These are phyloP conservation scores for Plectrocnemia conspersa DNA, from an alignment of 1,140 invertebrate genomes.

Conservation along the genomic window DNA sequence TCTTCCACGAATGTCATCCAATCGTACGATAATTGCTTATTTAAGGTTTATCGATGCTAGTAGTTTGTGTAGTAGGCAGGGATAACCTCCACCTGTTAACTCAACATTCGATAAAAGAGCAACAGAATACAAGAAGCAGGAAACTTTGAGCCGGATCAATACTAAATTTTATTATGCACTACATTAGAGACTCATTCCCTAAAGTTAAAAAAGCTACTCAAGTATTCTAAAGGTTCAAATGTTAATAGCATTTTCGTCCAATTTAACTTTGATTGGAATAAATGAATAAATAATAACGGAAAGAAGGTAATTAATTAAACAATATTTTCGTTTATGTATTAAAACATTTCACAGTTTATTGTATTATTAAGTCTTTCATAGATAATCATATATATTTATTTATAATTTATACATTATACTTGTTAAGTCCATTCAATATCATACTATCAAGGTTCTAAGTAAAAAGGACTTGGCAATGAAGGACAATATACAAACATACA, in stretches of 20 bases:
- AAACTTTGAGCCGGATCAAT: not conserved
- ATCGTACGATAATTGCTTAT: too few relatives aligned
- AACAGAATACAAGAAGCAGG: conserved; percentile 13
- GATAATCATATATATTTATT: conserved; percentile 20
- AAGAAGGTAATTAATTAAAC: too few relatives aligned
- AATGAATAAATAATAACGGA: conserved; percentile 5
- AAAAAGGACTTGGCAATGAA: too few relatives aligned
- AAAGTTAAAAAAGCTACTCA: not conserved
- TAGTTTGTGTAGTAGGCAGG: conserved; percentile 16
- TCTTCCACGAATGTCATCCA: too few relatives aligned
- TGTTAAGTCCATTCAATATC: too few relatives aligned
- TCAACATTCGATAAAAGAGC: conserved; percentile 16
- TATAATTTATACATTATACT: conserved; percentile 1
- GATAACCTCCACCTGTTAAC: conserved; percentile 34
- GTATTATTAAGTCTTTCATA: conserved; percentile 36
- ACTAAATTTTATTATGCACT: conserved; percentile 15
- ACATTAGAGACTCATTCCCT: not conserved
- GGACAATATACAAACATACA: too few relatives aligned
- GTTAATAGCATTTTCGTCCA: not conserved
- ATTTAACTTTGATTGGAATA: not conserved
- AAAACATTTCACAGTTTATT: conserved; percentile 36
- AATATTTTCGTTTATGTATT: conserved; percentile 30
- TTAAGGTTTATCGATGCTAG: conserved; percentile 19
- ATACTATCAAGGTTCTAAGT: too few relatives aligned
- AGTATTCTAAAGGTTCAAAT: not conserved